These are phyloP conservation scores for Mirounga angustirostris DNA, from an alignment of 2,113 vertebrate genomes.

Conservation along the genomic window DNA sequence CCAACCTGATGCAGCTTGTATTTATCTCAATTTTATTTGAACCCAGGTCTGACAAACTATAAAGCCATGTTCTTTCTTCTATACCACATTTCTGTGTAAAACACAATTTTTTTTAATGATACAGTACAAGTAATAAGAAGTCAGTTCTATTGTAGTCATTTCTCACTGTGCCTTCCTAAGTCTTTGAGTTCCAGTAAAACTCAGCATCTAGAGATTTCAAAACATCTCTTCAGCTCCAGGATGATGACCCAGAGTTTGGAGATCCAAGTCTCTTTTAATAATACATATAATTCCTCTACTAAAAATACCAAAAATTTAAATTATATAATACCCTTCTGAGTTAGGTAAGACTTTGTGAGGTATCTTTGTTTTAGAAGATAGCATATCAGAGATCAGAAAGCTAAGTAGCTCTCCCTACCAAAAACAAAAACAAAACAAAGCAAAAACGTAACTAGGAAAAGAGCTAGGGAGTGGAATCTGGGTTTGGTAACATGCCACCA, in stretches of 20 bases:
- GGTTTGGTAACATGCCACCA: background rate
- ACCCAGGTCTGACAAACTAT: background rate
- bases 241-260: background rate
- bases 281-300: background rate
- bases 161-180: background rate
- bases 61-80: background rate
- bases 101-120: no score
- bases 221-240: background rate
- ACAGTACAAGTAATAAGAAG: background rate
- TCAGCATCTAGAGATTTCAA: background rate
- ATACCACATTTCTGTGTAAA: background rate
- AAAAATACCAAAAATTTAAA: slow-evolving; percentile 13
- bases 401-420: background rate
- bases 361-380: background rate
- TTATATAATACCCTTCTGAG: background rate
- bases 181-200: background rate
- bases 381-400: background rate
- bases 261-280: background rate
- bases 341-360: background rate
- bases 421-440: background rate
- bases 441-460: background rate
- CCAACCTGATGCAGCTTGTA: background rate
- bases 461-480: background rate
- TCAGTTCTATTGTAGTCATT: background rate
- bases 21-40: background rate